Percentiles rank a stretch among this genome's conserved stretches.
phyloP scores from a whole-genome alignment of 2,797 vertebrate genomes.

The Leptoclinus maculatus region DNA sequence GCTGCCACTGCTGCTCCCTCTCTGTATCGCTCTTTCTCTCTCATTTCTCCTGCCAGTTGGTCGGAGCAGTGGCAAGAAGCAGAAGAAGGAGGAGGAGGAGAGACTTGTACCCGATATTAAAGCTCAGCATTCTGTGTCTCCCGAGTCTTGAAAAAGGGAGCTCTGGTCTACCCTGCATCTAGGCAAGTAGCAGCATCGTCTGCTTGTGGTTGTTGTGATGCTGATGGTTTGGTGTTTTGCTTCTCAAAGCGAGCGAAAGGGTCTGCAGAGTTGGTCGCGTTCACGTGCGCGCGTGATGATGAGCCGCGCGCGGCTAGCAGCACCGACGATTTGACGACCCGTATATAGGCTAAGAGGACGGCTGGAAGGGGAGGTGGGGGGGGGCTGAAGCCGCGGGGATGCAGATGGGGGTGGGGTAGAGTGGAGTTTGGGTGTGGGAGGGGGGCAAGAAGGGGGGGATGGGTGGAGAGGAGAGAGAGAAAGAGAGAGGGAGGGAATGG shows the following conservation, averaged over 20 bases:
- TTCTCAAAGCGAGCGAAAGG: slow-evolving; percentile 33
- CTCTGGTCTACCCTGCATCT: slow-evolving; percentile 66
- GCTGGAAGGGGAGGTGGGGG: slow-evolving; percentile 68
- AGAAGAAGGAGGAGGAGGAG: not conserved
- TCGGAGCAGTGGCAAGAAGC: slow-evolving; percentile 38
- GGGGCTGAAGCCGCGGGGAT: slow-evolving; percentile 69
- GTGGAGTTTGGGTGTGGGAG: slow-evolving; percentile 67
- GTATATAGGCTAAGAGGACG: slow-evolving; percentile 83
- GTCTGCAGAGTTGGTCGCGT: slow-evolving; percentile 32
- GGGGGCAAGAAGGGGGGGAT: slow-evolving; percentile 53
- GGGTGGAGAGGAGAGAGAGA: slow-evolving; percentile 56
- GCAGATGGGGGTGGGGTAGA: slow-evolving; percentile 76
- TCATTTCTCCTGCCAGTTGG: slow-evolving; percentile 46
- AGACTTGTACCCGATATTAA: slow-evolving; percentile 50
- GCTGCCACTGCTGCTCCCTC: slow-evolving; percentile 55
- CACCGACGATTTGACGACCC: slow-evolving; percentile 67
- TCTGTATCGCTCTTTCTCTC: slow-evolving; percentile 44
- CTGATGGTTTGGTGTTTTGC: slow-evolving; percentile 21
- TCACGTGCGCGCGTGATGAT: slow-evolving; percentile 46
- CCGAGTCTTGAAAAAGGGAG: slow-evolving; percentile 33
- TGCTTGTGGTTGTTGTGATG: slow-evolving; percentile 51
- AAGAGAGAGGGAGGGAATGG: slow-evolving; percentile 37
- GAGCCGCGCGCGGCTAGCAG: slow-evolving; percentile 48
- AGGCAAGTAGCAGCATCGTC: slow-evolving; percentile 88
- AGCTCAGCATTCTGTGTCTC: slow-evolving; percentile 48